Evolutionary conservation across 1,140 invertebrate genomes (phyloP).

Genomic region (Holotrichia oblita): DNA sequence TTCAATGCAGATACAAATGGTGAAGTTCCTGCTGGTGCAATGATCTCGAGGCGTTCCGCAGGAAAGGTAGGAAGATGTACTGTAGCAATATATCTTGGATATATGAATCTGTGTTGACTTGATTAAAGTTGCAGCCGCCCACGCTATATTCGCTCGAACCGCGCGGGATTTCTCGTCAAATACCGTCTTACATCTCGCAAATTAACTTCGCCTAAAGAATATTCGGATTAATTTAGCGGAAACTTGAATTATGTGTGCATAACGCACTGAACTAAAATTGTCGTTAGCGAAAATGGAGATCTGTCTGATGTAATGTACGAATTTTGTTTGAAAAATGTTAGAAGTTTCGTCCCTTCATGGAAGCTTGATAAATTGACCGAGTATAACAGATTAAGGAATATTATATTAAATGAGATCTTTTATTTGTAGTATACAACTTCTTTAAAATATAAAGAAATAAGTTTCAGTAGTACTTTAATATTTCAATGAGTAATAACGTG

Average conservation of each 20-base stretch:
- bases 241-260: not conserved
- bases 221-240: conserved; percentile 16
- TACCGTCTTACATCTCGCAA: conserved; percentile 11
- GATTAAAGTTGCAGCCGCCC: conserved; percentile 13
- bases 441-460: too few relatives aligned
- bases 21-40: not conserved
- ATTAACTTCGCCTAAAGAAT: conserved; percentile 6
- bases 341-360: not conserved
- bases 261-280: not conserved
- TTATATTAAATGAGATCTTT: too few relatives aligned
- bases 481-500: too few relatives aligned
- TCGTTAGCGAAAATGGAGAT: conserved; percentile 8
- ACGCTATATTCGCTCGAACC: not conserved
- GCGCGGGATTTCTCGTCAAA: not conserved
- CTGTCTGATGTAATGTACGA: not conserved
- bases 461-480: too few relatives aligned
- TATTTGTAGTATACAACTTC: too few relatives aligned
- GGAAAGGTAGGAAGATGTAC: conserved; percentile 11
- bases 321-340: conserved; percentile 4
- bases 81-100: not conserved
- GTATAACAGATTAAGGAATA: too few relatives aligned
- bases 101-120: conserved; percentile 12
- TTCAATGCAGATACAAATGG: conserved; percentile 11
- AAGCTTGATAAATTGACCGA: not conserved
- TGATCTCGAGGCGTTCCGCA: not conserved